phyloP scores from a whole-genome alignment of 2,888 invertebrate species.

The Pyrrhia umbra region DNA sequence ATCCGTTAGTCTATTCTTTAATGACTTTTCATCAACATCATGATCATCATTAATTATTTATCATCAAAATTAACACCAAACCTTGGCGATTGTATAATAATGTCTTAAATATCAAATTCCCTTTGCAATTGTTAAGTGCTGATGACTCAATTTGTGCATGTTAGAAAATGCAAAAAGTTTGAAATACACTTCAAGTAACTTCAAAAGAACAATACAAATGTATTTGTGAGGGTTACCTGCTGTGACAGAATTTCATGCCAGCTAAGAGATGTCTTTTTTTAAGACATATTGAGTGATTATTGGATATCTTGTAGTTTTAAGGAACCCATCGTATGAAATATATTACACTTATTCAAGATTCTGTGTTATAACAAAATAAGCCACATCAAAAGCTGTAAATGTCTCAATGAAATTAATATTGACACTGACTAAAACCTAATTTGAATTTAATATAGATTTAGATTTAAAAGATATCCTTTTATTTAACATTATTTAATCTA shows the following conservation, averaged over 20 bases:
- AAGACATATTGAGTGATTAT: constrained; percentile 14
- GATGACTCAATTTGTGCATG: constrained; percentile 43
- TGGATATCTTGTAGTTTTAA: constrained; percentile 11
- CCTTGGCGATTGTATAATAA: not conserved
- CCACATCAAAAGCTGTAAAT: not conserved
- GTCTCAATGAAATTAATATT: not conserved
- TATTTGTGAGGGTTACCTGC: constrained; percentile 47
- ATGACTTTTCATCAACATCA: no score
- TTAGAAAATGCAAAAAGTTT: constrained; percentile 18
- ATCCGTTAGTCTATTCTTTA: no score
- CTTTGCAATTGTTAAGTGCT: constrained; percentile 5
- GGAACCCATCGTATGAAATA: not conserved
- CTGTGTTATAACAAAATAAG: not conserved
- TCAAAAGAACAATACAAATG: constrained; percentile 34
- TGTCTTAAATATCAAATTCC: not conserved
- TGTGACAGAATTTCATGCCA: constrained; percentile 41
- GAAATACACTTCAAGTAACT: not conserved
- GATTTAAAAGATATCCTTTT: constrained; percentile 2
- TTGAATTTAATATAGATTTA: constrained; percentile 20
- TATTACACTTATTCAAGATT: not conserved
- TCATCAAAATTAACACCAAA: not conserved
- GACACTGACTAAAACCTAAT: constrained; percentile 3
- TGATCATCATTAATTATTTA: no score
- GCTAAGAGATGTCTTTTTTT: constrained; percentile 15
- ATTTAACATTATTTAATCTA: not conserved